phyloP scores from a whole-genome alignment of 2,797 vertebrate genomes.

The Pseudotriccus pelzelni region DNA sequence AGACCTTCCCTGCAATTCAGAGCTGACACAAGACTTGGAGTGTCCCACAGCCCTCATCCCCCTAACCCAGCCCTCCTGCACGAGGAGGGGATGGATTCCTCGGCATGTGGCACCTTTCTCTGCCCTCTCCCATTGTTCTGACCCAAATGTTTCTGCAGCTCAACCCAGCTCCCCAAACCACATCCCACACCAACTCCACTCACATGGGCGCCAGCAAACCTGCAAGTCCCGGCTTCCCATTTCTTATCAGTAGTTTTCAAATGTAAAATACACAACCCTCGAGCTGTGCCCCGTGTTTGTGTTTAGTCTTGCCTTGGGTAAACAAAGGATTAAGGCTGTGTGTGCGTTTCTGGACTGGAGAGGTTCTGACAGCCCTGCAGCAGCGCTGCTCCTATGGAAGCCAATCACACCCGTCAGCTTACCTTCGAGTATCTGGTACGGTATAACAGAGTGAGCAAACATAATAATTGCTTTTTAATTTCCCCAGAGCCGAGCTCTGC shows the following conservation, averaged over 20 bases:
- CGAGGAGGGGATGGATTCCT: background rate
- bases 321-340: constrained; percentile 22
- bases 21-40: background rate
- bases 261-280: background rate
- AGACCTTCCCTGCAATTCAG: background rate
- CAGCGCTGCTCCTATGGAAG: background rate
- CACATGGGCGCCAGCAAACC: rapidly evolving
- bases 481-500: constrained; percentile 3
- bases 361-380: background rate
- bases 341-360: background rate
- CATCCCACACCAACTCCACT: background rate
- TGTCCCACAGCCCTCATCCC: background rate
- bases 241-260: constrained; percentile 20
- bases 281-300: background rate
- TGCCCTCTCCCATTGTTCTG: background rate
- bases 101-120: background rate
- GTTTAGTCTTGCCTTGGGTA: constrained; percentile 43
- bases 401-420: background rate
- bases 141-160: background rate
- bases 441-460: constrained; percentile 26
- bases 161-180: background rate
- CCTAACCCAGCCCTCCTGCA: background rate
- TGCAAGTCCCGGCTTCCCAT: background rate
- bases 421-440: constrained; percentile 15
- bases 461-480: constrained; percentile 52